These are phyloP conservation scores for Euzophera pinguis DNA, from an alignment of 2,888 invertebrate species.

Conservation along the genomic window DNA sequence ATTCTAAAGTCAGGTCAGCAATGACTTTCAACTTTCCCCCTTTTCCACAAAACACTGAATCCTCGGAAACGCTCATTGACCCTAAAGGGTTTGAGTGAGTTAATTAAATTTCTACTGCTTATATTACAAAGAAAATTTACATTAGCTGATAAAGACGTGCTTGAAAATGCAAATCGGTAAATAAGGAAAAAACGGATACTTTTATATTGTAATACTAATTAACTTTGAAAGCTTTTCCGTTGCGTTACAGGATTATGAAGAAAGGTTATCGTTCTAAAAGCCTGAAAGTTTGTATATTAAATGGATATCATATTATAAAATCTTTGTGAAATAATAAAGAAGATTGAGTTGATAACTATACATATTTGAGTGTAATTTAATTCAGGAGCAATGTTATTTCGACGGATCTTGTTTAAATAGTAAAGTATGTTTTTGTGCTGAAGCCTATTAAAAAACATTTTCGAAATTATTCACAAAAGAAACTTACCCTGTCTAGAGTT, in stretches of 20 bases:
- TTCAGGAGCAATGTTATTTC: too few species aligned
- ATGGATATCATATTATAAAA: background rate
- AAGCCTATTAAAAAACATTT: too few species aligned
- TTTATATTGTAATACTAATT: conserved; percentile 3
- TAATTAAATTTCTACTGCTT: conserved; percentile 71
- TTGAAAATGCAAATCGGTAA: conserved; percentile 36
- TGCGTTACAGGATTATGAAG: conserved; percentile 6
- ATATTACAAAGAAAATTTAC: conserved; percentile 63
- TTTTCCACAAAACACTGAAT: conserved; percentile 57
- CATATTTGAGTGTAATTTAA: too few species aligned
- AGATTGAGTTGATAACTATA: too few species aligned
- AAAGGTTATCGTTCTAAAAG: conserved; percentile 3
- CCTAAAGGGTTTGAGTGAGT: conserved; percentile 46
- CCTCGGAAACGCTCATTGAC: conserved; percentile 53
- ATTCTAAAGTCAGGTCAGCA: conserved; percentile 46
- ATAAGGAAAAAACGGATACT: conserved; percentile 17
- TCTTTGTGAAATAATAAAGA: too few species aligned
- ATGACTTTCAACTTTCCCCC: conserved; percentile 53
- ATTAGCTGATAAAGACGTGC: conserved; percentile 39
- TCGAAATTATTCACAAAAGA: too few species aligned
- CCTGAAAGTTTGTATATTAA: background rate
- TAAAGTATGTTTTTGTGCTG: too few species aligned
- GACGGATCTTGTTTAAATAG: too few species aligned
- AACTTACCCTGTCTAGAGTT: too few species aligned
- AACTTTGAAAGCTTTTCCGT: conserved; percentile 11